Percentiles rank a stretch among this genome's conserved stretches.
Evolutionary conservation across 2,888 invertebrate genomes (phyloP).

Genomic region (Tenthredo notha): DNA sequence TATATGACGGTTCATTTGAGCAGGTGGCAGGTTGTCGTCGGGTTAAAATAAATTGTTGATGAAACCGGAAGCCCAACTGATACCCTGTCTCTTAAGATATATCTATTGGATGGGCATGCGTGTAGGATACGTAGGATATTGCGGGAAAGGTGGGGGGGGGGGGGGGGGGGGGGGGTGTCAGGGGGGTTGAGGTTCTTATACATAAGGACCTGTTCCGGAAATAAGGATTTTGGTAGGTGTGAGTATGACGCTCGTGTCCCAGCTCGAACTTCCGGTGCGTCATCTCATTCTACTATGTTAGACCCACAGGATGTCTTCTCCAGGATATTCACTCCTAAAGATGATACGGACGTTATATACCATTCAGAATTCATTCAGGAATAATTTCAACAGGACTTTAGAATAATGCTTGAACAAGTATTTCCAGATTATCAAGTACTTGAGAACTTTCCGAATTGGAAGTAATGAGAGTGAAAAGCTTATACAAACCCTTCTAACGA

Average conservation of each 20-base stretch:
- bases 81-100: constrained; percentile 32
- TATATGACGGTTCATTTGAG: constrained; percentile 32
- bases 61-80: constrained; percentile 41
- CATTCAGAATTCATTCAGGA: neutral
- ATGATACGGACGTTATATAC: neutral
- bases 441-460: neutral
- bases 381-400: neutral
- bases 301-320: neutral
- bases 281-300: neutral
- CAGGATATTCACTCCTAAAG: neutral
- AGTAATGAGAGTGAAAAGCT: neutral
- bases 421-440: neutral
- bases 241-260: constrained; percentile 23
- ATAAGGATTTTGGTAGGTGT: constrained; percentile 43
- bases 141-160: too few species aligned
- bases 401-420: neutral
- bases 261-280: constrained; percentile 39
- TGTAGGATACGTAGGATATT: constrained; percentile 34
- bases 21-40: constrained; percentile 43
- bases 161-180: too few species aligned
- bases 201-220: constrained; percentile 45
- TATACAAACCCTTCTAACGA: neutral
- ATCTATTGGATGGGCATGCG: constrained; percentile 27
- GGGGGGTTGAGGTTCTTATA: constrained; percentile 18
- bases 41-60: constrained; percentile 42